A percentile compares a stretch with the other conserved stretches of the same genome.
Conservation (phyloP, 2,888 invertebrate genomes). For the Hoplodrina blanda region DNA sequence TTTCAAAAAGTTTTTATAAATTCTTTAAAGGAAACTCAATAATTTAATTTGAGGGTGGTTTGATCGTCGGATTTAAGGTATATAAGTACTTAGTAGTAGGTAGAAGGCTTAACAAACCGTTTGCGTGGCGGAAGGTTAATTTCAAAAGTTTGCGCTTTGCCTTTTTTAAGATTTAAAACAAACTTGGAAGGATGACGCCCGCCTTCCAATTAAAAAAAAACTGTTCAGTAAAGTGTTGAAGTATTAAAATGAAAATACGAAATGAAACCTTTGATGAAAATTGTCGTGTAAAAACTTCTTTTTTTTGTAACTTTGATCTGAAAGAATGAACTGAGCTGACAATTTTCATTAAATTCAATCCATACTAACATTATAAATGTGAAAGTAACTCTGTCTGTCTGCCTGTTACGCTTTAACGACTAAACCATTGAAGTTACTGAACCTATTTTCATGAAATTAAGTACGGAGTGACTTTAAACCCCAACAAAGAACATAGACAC, state of each 20-base stretch:
- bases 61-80: conserved; percentile 26
- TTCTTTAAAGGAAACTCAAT: conserved; percentile 40
- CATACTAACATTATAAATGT: too few relatives aligned
- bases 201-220: conserved; percentile 36
- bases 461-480: too few relatives aligned
- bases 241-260: conserved; percentile 27
- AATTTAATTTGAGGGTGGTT: conserved; percentile 45
- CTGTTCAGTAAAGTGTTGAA: conserved; percentile 13
- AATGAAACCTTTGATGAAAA: conserved; percentile 11
- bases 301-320: neutral
- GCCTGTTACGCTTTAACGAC: too few relatives aligned
- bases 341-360: too few relatives aligned
- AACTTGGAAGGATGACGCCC: conserved; percentile 31
- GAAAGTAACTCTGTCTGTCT: too few relatives aligned
- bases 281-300: neutral
- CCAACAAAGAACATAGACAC: too few relatives aligned
- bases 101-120: conserved; percentile 34
- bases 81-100: conserved; percentile 20
- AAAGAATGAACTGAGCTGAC: neutral
- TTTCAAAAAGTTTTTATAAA: conserved; percentile 43
- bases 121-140: conserved; percentile 36
- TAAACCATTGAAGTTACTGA: too few relatives aligned
- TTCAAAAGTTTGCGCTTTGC: conserved; percentile 47
- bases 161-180: conserved; percentile 52
- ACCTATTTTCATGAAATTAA: too few relatives aligned